Evolutionary conservation across 2,888 invertebrate genomes (phyloP).

Genomic region (Drosophila mimica): DNA sequence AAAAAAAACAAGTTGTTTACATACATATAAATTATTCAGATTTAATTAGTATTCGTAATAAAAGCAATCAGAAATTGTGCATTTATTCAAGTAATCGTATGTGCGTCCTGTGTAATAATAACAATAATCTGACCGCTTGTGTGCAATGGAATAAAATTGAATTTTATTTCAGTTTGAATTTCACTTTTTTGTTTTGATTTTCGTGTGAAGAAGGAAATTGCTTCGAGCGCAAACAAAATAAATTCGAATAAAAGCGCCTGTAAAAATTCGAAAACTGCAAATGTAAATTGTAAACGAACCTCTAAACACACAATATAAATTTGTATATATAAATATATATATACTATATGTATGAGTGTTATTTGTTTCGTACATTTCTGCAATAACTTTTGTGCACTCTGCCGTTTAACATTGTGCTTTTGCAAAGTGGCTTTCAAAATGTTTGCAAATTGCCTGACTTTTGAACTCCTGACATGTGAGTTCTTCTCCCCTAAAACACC

Average conservation of each 20-base stretch:
- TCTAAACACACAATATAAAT: constrained; percentile 30
- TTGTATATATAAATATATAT: constrained; percentile 1
- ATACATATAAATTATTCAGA: constrained; percentile 21
- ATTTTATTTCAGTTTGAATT: constrained; percentile 49
- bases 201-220: constrained; percentile 46
- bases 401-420: constrained; percentile 48
- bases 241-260: constrained; percentile 50
- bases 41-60: constrained; percentile 66
- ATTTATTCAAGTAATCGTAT: neutral
- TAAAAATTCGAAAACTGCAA: constrained; percentile 43
- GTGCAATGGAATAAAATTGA: constrained; percentile 49
- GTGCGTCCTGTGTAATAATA: constrained; percentile 4
- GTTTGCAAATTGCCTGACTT: constrained; percentile 66
- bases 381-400: constrained; percentile 60
- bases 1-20: neutral
- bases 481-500: neutral
- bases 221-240: constrained; percentile 47
- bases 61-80: constrained; percentile 39
- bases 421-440: constrained; percentile 65
- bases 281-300: constrained; percentile 33
- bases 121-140: constrained; percentile 26
- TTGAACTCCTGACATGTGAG: constrained; percentile 42
- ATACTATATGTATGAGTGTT: constrained; percentile 18
- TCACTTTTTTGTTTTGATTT: constrained; percentile 45
- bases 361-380: constrained; percentile 36